A percentile compares a stretch with the other conserved stretches of the same genome.
Evolutionary conservation across 2,113 vertebrate genomes (phyloP).

Genomic region (Aspidoscelis tigris): DNA sequence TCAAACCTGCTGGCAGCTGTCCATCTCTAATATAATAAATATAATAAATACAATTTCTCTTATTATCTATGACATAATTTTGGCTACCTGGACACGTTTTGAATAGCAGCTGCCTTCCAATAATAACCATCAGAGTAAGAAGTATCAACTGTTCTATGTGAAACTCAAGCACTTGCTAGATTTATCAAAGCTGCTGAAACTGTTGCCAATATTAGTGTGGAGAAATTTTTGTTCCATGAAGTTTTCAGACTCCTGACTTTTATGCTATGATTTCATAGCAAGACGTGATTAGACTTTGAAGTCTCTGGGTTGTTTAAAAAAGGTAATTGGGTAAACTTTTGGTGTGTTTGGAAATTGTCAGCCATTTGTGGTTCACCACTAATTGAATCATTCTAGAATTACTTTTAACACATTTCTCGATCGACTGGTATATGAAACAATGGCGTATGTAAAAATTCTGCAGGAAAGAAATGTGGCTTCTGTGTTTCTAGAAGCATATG

Average conservation of each 20-base stretch:
- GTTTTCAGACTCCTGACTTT: background rate
- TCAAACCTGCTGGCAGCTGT: constrained; percentile 44
- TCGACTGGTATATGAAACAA: background rate
- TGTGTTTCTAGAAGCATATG: constrained; percentile 15
- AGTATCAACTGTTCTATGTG: constrained; percentile 30
- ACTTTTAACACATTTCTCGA: background rate
- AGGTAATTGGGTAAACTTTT: constrained; percentile 15
- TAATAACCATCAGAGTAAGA: constrained; percentile 22
- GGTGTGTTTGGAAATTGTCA: constrained; percentile 4
- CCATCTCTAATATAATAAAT: constrained; percentile 32
- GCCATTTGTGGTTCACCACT: constrained; percentile 32
- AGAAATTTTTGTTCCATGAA: background rate
- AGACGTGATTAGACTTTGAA: background rate
- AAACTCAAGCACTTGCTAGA: constrained; percentile 14
- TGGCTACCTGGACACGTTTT: constrained; percentile 29
- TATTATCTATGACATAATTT: constrained; percentile 45
- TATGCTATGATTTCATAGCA: background rate
- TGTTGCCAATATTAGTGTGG: background rate
- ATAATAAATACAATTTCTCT: constrained; percentile 38
- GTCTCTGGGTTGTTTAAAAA: background rate
- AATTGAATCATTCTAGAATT: constrained; percentile 25
- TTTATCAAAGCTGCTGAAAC: constrained; percentile 27
- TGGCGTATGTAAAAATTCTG: background rate
- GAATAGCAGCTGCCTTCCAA: constrained; percentile 49
- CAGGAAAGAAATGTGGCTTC: constrained; percentile 35